phyloP scores from a whole-genome alignment of 2,113 vertebrate species.

The Pseudorasbora parva region DNA sequence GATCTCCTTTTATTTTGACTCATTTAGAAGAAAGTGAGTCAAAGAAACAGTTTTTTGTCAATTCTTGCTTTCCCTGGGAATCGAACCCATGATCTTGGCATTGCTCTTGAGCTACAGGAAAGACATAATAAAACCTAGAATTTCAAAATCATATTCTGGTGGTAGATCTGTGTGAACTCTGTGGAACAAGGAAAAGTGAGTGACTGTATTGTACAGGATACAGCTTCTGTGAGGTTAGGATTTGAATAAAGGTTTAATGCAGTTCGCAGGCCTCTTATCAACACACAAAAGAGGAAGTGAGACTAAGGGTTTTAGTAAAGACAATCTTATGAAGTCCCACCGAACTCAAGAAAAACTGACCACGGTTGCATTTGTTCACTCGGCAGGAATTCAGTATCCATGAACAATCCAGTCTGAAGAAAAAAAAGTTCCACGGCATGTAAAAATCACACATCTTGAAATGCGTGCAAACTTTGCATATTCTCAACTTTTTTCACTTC shows the following conservation, averaged over 20 bases:
- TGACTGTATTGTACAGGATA: neutral
- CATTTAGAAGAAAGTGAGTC: too few species aligned
- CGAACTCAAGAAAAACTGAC: neutral
- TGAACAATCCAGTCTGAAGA: neutral
- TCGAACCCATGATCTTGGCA: too few species aligned
- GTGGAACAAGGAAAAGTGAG: neutral
- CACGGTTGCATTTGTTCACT: neutral
- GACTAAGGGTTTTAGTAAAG: neutral
- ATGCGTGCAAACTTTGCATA: neutral
- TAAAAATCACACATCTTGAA: neutral
- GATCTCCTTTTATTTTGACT: too few species aligned
- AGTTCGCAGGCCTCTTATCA: neutral
- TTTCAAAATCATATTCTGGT: too few species aligned
- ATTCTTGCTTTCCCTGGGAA: too few species aligned
- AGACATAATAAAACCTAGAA: too few species aligned
- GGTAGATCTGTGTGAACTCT: too few species aligned
- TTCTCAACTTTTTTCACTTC: neutral
- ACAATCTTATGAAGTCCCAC: neutral
- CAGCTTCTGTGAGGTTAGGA: neutral
- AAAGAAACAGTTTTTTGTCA: too few species aligned
- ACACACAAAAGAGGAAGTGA: neutral
- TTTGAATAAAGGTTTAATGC: conserved; percentile 5
- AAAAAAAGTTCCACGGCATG: neutral
- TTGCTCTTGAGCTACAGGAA: too few species aligned
- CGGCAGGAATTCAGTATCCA: neutral